Evolutionary conservation across 1,140 invertebrate species (phyloP).

Genomic region (Drosophila elegans): DNA sequence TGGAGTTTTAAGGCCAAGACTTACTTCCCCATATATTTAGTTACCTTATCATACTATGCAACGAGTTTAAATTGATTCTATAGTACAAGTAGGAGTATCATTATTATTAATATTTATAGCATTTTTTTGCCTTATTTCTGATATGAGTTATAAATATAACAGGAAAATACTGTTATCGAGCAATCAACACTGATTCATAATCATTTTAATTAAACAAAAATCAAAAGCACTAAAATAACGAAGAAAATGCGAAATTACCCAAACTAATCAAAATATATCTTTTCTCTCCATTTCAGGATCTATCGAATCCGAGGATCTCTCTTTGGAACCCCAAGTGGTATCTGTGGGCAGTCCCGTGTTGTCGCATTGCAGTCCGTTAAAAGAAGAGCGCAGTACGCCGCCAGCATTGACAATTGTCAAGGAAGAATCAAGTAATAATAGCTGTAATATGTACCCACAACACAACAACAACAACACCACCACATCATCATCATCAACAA

Average conservation of each 20-base stretch:
- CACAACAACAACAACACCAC: conserved; percentile 85
- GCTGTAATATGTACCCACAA: conserved; percentile 88
- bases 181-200: too few species aligned
- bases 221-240: too few species aligned
- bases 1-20: background rate
- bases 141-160: too few species aligned
- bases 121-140: too few species aligned
- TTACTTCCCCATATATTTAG: background rate
- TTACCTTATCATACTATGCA: too few species aligned
- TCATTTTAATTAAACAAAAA: too few species aligned
- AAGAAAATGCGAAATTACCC: too few species aligned
- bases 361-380: conserved; percentile 86
- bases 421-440: conserved; percentile 90
- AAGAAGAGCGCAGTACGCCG: conserved; percentile 86
- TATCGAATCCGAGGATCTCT: conserved; percentile 91
- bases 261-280: background rate
- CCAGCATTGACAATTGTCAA: conserved; percentile 88
- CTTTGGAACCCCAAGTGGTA: conserved; percentile 86
- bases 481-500: conserved; percentile 70
- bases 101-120: too few species aligned
- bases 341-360: conserved; percentile 85
- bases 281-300: conserved; percentile 87
- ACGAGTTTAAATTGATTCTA: too few species aligned
- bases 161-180: too few species aligned
- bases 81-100: too few species aligned